Conservation (phyloP, 2,888 invertebrate genomes). For the Pharmacophagus antenor region DNA sequence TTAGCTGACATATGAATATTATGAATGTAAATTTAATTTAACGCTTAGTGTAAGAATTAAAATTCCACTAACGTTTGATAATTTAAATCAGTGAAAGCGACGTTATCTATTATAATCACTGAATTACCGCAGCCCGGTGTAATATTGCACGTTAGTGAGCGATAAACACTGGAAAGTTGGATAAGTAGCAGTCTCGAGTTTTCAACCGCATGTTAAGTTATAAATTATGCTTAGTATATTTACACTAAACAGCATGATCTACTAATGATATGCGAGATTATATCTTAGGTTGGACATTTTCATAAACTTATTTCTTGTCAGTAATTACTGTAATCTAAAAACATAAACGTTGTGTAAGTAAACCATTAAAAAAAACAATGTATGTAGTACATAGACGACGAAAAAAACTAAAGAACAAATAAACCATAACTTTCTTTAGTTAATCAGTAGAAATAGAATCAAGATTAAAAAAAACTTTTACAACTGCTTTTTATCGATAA, state of each 20-base stretch:
- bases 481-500: too few relatives aligned
- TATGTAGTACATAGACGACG: too few relatives aligned
- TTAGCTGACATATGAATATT: not conserved
- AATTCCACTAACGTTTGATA: slow-evolving; percentile 10
- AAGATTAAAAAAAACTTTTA: too few relatives aligned
- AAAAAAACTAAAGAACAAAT: too few relatives aligned
- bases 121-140: slow-evolving; percentile 14
- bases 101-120: slow-evolving; percentile 21
- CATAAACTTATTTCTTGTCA: not conserved
- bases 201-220: slow-evolving; percentile 5
- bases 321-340: not conserved
- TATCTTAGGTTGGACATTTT: not conserved
- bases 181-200: slow-evolving; percentile 13
- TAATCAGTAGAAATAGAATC: too few relatives aligned
- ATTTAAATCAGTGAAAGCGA: slow-evolving; percentile 22
- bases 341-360: not conserved
- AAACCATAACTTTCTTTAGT: too few relatives aligned
- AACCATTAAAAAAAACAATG: too few relatives aligned
- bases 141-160: slow-evolving; percentile 12
- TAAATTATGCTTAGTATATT: slow-evolving; percentile 15
- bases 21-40: not conserved
- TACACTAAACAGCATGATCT: slow-evolving; percentile 9
- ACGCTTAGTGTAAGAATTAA: not conserved
- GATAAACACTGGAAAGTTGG: slow-evolving; percentile 26
- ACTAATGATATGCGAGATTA: not conserved